Evolutionary conservation across 1,140 invertebrate species (phyloP), one percentile per base, ranked within the genome.

Genomic region (Leptonema lineaticorne): DNA sequence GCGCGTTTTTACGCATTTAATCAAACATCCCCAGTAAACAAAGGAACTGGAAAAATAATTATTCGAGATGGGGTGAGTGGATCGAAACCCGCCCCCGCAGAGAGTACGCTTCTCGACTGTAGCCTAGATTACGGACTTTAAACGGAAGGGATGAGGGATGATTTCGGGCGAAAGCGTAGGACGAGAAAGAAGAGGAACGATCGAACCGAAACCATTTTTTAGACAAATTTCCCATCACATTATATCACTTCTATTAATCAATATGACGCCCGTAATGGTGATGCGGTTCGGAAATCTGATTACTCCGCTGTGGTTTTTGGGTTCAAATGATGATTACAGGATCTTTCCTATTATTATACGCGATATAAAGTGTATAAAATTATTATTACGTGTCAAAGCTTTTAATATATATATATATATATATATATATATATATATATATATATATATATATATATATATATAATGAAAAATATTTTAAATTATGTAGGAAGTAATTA

Each of bases 201-300:
- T 71, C 67, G 70, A 71, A 67, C 70, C 48, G 70, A 71, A 71
- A 69, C 67, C 70, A 71, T 71, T 71, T 71, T 71, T 69, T 69
- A 68, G 46, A 63, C 65, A 71, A 69, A 69, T 71, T 69, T 71
- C 67, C 70, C 70, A 68, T 71, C 70, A 63, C 67, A 69, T 71
- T 69, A 71, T 67, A 69, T 71, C 63, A 67, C 70, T 69, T 66
- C 70, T 66, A 71, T 71, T 71, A 71, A 71, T 71, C 70, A 71
- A 71, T 69, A 71, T 69, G 67, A n/a, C n/a, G n/a, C n/a, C n/a
- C n/a, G n/a, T n/a, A 71, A 65, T 63, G 67, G 66, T 71, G 69
- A 71, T 53, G 66, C 26, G 50, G n/a, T n/a, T n/a, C n/a, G n/a
- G n/a, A n/a, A n/a, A n/a, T n/a, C n/a, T n/a, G n/a, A n/a, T n/a